Evolutionary conservation across 92 coral and sea anemone species (phyloP).

Genomic region (Blastomussa wellsi): DNA sequence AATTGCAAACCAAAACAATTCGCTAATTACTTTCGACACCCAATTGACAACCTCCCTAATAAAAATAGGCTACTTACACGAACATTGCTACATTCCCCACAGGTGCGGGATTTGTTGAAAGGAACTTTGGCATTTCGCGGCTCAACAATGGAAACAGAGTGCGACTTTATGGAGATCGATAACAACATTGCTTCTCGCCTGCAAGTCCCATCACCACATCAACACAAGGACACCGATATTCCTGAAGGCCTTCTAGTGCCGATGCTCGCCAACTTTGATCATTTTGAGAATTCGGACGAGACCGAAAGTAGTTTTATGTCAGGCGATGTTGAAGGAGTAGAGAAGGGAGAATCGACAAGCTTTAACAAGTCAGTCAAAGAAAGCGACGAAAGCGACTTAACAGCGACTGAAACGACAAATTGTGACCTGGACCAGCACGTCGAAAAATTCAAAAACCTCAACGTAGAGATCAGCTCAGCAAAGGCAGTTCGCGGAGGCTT

Average conservation of each 20-base stretch:
- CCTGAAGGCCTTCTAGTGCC: constrained; percentile 78
- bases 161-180: constrained; percentile 96
- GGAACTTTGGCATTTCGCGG: constrained; percentile 93
- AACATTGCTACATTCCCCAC: background rate
- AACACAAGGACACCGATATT: constrained; percentile 33
- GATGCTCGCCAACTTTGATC: constrained; percentile 78
- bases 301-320: constrained; percentile 59
- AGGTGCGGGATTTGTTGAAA: constrained; percentile 96
- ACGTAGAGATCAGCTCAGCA: background rate
- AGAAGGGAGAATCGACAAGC: background rate
- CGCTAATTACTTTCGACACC: no score
- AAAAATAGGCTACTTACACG: no score
- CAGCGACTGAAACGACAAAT: background rate
- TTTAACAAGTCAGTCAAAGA: background rate
- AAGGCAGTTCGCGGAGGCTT: background rate
- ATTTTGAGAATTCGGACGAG: constrained; percentile 65
- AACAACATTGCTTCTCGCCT: constrained; percentile 80
- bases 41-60: no score
- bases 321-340: constrained; percentile 1
- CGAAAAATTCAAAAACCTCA: background rate
- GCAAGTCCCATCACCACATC: constrained; percentile 39
- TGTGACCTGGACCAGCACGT: background rate
- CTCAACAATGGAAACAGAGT: constrained; percentile 87
- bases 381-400: background rate
- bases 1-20: no score